Evolutionary conservation across 2,888 invertebrate species (phyloP).

Genomic region (Lathronympha strigana): DNA sequence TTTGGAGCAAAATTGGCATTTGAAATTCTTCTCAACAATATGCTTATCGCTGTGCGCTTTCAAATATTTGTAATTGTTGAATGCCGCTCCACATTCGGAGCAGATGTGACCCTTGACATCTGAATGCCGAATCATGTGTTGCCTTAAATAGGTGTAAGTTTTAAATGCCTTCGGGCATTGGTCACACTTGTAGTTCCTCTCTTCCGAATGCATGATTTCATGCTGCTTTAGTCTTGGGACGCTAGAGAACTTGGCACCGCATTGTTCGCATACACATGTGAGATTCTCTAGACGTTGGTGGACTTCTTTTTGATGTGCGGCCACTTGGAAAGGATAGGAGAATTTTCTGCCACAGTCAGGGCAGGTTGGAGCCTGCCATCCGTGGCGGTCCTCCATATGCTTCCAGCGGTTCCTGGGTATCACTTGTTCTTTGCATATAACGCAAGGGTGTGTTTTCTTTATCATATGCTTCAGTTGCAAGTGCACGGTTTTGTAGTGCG

Average conservation of each 20-base stretch:
- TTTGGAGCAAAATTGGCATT: constrained; percentile 59
- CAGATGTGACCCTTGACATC: constrained; percentile 32
- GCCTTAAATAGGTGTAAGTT: constrained; percentile 6
- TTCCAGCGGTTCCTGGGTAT: constrained; percentile 20
- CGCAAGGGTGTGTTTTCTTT: constrained; percentile 27
- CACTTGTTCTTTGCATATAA: constrained; percentile 16
- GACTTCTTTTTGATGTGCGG: constrained; percentile 28
- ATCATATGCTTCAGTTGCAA: constrained; percentile 12
- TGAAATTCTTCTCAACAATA: constrained; percentile 49
- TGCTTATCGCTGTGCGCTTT: constrained; percentile 51
- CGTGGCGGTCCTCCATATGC: constrained; percentile 37
- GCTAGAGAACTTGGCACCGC: constrained; percentile 10
- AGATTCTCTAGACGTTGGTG: constrained; percentile 17
- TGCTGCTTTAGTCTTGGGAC: not conserved
- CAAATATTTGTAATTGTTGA: constrained; percentile 44
- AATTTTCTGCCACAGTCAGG: constrained; percentile 37
- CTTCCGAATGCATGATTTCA: constrained; percentile 8
- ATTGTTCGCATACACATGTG: constrained; percentile 13
- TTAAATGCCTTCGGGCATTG: constrained; percentile 32
- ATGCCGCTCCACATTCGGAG: constrained; percentile 57
- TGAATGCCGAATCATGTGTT: constrained; percentile 32
- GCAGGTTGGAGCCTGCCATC: constrained; percentile 34
- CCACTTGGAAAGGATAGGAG: constrained; percentile 32
- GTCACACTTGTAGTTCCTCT: constrained; percentile 20
- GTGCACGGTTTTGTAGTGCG: constrained; percentile 35